A percentile compares a stretch with the other conserved stretches of the same genome.
Evolutionary conservation across 2,888 invertebrate species (phyloP).

Genomic region (Phrixothrix hirtus): DNA sequence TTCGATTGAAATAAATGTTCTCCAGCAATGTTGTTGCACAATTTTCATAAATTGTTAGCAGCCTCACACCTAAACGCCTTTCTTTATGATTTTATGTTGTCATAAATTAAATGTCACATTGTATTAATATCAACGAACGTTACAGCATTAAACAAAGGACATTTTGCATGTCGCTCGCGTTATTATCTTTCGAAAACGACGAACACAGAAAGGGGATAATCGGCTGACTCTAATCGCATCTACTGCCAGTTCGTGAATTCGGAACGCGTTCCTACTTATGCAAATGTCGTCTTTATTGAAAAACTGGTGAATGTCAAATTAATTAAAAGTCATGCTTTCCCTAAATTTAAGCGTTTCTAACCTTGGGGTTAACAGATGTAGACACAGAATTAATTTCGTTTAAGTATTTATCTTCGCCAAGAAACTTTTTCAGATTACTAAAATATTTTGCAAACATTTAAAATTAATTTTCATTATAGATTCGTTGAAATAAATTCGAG

Average conservation of each 20-base stretch:
- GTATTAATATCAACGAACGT: conserved; percentile 43
- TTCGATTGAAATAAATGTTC: conserved; percentile 6
- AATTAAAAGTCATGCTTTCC: conserved; percentile 43
- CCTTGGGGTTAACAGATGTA: conserved; percentile 18
- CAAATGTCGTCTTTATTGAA: conserved; percentile 44
- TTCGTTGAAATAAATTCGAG: no score
- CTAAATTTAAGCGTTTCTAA: conserved; percentile 21
- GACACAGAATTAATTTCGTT: conserved; percentile 19
- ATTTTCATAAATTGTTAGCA: conserved; percentile 37
- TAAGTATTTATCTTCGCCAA: conserved; percentile 6
- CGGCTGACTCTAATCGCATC: conserved; percentile 22
- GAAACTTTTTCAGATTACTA: background rate
- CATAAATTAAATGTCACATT: conserved; percentile 49
- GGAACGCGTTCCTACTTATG: conserved; percentile 41
- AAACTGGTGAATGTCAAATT: conserved; percentile 47
- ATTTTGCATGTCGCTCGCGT: conserved; percentile 43
- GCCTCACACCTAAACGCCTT: conserved; percentile 36
- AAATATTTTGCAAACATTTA: background rate
- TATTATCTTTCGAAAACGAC: conserved; percentile 32
- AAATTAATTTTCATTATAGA: background rate
- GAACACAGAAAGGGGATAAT: conserved; percentile 28
- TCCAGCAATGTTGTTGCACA: conserved; percentile 8
- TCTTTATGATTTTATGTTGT: conserved; percentile 44
- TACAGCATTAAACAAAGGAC: conserved; percentile 47
- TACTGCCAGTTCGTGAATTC: conserved; percentile 40